Conservation (phyloP, 2,888 invertebrate genomes). For the Agrilus biguttatus region DNA sequence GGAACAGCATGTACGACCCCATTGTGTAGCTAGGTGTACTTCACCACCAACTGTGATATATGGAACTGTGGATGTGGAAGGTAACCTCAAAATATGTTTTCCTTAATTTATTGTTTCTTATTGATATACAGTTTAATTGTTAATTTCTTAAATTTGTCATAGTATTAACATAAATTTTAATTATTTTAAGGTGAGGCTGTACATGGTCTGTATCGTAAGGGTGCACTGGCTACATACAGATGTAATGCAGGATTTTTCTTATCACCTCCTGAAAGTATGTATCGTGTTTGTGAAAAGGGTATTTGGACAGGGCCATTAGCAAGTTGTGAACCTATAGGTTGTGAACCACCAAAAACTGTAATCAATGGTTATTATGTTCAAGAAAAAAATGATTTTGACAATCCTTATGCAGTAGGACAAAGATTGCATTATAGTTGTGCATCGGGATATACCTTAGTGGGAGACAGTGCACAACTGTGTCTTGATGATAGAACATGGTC, state of each 20-base stretch:
- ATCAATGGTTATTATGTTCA: constrained; percentile 26
- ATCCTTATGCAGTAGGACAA: constrained; percentile 17
- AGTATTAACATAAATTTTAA: too few species aligned
- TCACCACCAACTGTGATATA: constrained; percentile 24
- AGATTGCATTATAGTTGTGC: constrained; percentile 27
- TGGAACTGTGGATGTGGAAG: constrained; percentile 21
- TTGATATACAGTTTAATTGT: neutral
- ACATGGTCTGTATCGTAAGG: constrained; percentile 20
- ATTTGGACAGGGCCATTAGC: constrained; percentile 28
- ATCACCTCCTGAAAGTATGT: constrained; percentile 21
- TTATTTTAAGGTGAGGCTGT: constrained; percentile 11
- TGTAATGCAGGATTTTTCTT: constrained; percentile 23
- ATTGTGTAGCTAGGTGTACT: constrained; percentile 21
- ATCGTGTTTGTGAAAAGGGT: constrained; percentile 28
- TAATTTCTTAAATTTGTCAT: too few species aligned
- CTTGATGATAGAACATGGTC: constrained; percentile 27
- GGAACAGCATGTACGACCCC: constrained; percentile 16
- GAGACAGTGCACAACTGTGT: constrained; percentile 23
- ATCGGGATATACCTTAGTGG: constrained; percentile 22
- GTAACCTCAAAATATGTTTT: constrained; percentile 5
- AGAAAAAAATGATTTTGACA: constrained; percentile 16
- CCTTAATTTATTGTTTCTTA: neutral
- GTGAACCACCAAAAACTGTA: constrained; percentile 21
- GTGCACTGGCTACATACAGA: constrained; percentile 23
- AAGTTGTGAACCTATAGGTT: constrained; percentile 20